A percentile compares a stretch with the other conserved stretches of the same genome.
Evolutionary conservation across 2,888 invertebrate genomes (phyloP).

Genomic region (Meghimatium bilineatum): DNA sequence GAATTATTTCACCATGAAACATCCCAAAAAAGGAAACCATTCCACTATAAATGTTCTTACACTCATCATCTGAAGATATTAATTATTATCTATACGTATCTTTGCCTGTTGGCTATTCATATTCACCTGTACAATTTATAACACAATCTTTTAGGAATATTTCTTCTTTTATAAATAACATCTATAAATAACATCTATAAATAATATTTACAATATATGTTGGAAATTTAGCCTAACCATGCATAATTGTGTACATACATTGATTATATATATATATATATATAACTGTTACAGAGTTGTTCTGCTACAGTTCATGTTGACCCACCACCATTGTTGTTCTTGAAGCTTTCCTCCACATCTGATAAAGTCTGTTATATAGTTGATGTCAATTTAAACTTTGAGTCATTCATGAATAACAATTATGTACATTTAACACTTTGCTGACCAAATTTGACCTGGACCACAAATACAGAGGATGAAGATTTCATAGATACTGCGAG

Average conservation of each 20-base stretch:
- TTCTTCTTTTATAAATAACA: neutral
- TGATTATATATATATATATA: neutral
- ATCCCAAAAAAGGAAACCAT: neutral
- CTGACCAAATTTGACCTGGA: too few species aligned
- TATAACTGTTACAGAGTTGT: neutral
- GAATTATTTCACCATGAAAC: neutral
- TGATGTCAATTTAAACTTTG: neutral
- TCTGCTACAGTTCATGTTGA: neutral
- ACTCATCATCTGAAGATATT: slow-evolving; percentile 10
- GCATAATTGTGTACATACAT: neutral
- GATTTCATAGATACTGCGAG: too few species aligned
- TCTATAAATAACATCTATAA: too few species aligned
- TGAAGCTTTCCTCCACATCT: neutral
- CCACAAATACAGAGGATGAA: too few species aligned
- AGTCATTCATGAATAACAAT: neutral
- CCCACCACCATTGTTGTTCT: neutral
- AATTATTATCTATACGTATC: neutral
- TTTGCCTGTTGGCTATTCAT: slow-evolving; percentile 20
- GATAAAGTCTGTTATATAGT: neutral
- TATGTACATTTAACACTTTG: too few species aligned
- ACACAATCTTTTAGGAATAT: neutral
- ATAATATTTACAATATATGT: slow-evolving; percentile 9
- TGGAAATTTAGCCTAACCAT: neutral
- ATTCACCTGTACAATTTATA: neutral
- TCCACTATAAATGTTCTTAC: neutral